phyloP scores from a whole-genome alignment of 2,113 vertebrate genomes.

The Paralichthys olivaceus region DNA sequence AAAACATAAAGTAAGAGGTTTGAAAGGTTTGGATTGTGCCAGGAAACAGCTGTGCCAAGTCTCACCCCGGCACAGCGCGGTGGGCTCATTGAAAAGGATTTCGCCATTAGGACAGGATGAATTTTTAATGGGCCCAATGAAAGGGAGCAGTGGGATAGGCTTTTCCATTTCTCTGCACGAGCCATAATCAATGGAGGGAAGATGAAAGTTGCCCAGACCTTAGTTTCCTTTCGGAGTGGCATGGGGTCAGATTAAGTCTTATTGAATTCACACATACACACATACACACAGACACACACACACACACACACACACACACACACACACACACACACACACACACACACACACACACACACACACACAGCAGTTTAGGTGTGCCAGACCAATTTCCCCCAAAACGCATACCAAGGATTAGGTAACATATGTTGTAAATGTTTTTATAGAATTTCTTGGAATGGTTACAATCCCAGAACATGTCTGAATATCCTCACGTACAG shows the following conservation, averaged over 20 bases:
- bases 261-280: slow-evolving; percentile 74
- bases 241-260: slow-evolving; percentile 80
- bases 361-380: slow-evolving; percentile 64
- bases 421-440: slow-evolving; percentile 33
- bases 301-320: too few species aligned
- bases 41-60: slow-evolving; percentile 59
- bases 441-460: neutral
- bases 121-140: slow-evolving; percentile 83
- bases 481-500: neutral
- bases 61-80: slow-evolving; percentile 44
- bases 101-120: slow-evolving; percentile 75
- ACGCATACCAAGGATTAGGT: slow-evolving; percentile 67
- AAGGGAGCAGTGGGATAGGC: slow-evolving; percentile 80
- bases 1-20: slow-evolving; percentile 4
- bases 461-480: neutral
- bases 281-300: too few species aligned
- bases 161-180: slow-evolving; percentile 80
- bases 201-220: slow-evolving; percentile 78
- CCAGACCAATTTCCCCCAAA: slow-evolving; percentile 57
- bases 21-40: slow-evolving; percentile 17
- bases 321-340: too few species aligned
- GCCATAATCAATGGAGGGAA: slow-evolving; percentile 79
- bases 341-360: slow-evolving; percentile 49
- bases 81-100: slow-evolving; percentile 71
- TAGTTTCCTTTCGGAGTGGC: slow-evolving; percentile 73